A percentile compares a stretch with the other conserved stretches of the same genome.
Evolutionary conservation across 23 tunicate genomes (phyloP).

Genomic region (Corella eumyota): DNA sequence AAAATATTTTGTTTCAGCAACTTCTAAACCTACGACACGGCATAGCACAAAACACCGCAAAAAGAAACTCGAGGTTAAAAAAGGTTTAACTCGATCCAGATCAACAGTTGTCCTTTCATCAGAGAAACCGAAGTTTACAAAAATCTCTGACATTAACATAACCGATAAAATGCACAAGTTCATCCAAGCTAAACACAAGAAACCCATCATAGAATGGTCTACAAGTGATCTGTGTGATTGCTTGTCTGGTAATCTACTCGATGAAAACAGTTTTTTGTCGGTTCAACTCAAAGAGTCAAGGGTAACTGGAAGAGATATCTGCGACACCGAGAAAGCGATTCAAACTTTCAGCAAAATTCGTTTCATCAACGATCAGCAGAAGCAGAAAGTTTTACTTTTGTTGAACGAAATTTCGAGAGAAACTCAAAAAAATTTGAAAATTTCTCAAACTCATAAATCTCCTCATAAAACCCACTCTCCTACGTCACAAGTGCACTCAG

Average conservation of each 20-base stretch:
- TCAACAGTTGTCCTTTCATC: too few relatives aligned
- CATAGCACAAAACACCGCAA: too few relatives aligned
- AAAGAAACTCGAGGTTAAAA: too few relatives aligned
- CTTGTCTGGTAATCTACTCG: slow-evolving; percentile 16
- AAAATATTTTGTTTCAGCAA: too few relatives aligned
- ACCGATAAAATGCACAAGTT: slow-evolving; percentile 36
- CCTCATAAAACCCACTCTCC: not conserved
- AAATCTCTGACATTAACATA: too few relatives aligned
- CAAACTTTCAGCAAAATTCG: slow-evolving; percentile 15
- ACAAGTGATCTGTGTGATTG: slow-evolving; percentile 42
- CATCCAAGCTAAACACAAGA: slow-evolving; percentile 14
- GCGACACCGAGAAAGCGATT: slow-evolving; percentile 32
- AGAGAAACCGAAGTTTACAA: too few relatives aligned
- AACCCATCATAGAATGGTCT: slow-evolving; percentile 22
- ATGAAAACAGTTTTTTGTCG: slow-evolving; percentile 10
- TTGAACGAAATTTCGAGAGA: slow-evolving; percentile 24
- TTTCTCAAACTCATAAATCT: not conserved
- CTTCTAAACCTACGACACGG: too few relatives aligned
- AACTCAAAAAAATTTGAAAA: slow-evolving; percentile 8
- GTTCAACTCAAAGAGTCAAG: slow-evolving; percentile 15
- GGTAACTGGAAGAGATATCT: slow-evolving; percentile 14
- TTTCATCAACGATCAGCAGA: slow-evolving; percentile 22
- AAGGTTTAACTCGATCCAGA: too few relatives aligned
- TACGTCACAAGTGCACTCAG: slow-evolving; percentile 6
- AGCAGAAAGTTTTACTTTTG: slow-evolving; percentile 27